Conservation (phyloP, 2,797 vertebrate species). For the Australoheros facetus region DNA sequence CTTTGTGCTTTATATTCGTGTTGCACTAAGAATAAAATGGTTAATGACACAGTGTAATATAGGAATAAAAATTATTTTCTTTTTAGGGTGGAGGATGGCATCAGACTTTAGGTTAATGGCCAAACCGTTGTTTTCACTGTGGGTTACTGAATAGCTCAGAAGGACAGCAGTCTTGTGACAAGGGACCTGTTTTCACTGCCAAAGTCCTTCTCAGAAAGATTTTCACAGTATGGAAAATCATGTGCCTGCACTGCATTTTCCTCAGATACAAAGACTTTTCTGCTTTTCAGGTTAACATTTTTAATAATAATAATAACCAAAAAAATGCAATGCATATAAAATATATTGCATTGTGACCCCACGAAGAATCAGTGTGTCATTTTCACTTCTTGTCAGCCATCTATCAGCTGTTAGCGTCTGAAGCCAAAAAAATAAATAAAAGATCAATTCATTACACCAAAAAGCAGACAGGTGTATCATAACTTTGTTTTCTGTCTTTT, state of each 20-base stretch:
- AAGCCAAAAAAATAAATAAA: not conserved
- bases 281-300: no score
- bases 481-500: no score
- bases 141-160: constrained; percentile 72
- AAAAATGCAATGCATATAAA: not conserved
- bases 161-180: constrained; percentile 58
- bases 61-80: not conserved
- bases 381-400: no score
- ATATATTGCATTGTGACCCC: not conserved
- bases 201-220: constrained; percentile 48
- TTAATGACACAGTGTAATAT: not conserved
- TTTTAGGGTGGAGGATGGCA: constrained; percentile 18
- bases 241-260: not conserved
- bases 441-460: no score
- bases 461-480: no score
- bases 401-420: not conserved
- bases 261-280: not conserved
- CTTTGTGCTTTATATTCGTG: not conserved
- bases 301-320: no score
- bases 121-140: constrained; percentile 55
- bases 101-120: constrained; percentile 70
- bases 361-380: no score
- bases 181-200: constrained; percentile 4
- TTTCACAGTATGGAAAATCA: not conserved
- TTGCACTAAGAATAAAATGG: not conserved